Evolutionary conservation across 2,797 vertebrate genomes (phyloP).

Genomic region (Siniperca scherzeri): DNA sequence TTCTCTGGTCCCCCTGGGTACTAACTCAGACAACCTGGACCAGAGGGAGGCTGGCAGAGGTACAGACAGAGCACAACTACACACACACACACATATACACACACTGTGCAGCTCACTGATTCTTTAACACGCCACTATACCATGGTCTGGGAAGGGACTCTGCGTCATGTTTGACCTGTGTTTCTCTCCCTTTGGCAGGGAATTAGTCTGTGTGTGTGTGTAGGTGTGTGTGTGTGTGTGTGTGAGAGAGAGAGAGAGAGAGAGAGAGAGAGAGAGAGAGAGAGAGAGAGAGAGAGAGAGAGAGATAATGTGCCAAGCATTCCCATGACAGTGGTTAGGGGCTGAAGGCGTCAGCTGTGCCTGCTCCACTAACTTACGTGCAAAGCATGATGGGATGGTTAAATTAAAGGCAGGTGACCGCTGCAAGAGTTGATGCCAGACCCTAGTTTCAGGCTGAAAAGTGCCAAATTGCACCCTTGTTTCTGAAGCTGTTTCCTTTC

Average conservation of each 20-base stretch:
- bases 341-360: slow-evolving; percentile 64
- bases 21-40: slow-evolving; percentile 68
- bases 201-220: slow-evolving; percentile 46
- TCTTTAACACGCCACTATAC: slow-evolving; percentile 47
- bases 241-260: neutral
- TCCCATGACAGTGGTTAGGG: slow-evolving; percentile 51
- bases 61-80: slow-evolving; percentile 34
- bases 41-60: slow-evolving; percentile 53
- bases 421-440: slow-evolving; percentile 43
- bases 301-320: slow-evolving; percentile 48
- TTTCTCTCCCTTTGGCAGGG: slow-evolving; percentile 63
- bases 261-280: too few species aligned
- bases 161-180: slow-evolving; percentile 74
- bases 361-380: slow-evolving; percentile 55
- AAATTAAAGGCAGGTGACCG: slow-evolving; percentile 63
- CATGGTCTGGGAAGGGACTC: slow-evolving; percentile 64
- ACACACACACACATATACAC: slow-evolving; percentile 24
- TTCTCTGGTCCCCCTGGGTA: slow-evolving; percentile 45
- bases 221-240: slow-evolving; percentile 21
- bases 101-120: slow-evolving; percentile 29
- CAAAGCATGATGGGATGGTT: slow-evolving; percentile 47
- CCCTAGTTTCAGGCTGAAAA: slow-evolving; percentile 14
- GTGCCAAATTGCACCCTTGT: slow-evolving; percentile 18
- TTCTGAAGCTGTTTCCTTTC: slow-evolving; percentile 34
- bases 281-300: neutral